These are phyloP conservation scores for Gymnogyps californianus DNA, from an alignment of 2,113 vertebrate species.

Conservation along the genomic window DNA sequence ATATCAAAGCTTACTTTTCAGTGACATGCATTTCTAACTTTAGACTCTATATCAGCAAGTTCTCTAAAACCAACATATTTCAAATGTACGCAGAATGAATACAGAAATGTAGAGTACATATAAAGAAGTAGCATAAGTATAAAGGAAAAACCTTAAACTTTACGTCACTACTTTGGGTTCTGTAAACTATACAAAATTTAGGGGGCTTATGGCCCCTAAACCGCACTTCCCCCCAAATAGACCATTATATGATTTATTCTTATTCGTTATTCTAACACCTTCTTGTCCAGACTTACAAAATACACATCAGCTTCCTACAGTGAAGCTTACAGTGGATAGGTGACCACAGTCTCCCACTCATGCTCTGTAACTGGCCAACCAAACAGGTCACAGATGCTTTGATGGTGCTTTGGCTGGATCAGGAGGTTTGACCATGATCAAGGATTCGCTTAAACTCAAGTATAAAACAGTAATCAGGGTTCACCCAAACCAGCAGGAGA, in stretches of 20 bases:
- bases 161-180: background rate
- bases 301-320: background rate
- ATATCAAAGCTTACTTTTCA: constrained; percentile 7
- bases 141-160: background rate
- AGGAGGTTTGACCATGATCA: background rate
- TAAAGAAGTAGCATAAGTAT: background rate
- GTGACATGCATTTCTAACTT: constrained; percentile 37
- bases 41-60: constrained; percentile 12
- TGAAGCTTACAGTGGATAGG: background rate
- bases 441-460: background rate
- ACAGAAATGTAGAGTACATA: background rate
- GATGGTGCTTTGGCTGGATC: background rate
- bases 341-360: background rate
- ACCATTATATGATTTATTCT: background rate
- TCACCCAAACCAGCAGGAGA: background rate
- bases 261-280: background rate
- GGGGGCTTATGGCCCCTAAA: background rate
- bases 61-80: constrained; percentile 25
- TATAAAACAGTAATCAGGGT: background rate
- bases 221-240: background rate
- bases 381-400: background rate
- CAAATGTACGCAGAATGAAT: background rate
- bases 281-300: background rate
- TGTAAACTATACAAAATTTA: background rate
- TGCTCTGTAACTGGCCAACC: background rate